Evolutionary conservation across 2,888 invertebrate species (phyloP).

Genomic region (Hirtodrosophila cameraria): DNA sequence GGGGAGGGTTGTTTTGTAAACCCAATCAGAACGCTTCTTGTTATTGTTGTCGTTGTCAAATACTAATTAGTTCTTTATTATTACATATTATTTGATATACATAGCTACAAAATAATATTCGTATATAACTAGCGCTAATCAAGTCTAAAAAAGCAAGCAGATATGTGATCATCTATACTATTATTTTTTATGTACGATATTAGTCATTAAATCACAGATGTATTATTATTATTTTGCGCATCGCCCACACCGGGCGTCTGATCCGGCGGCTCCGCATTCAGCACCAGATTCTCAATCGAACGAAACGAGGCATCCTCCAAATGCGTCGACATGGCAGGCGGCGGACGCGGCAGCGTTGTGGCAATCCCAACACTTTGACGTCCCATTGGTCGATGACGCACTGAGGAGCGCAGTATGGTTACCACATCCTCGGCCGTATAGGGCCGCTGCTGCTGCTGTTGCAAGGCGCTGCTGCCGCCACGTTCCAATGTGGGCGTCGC

Average conservation of each 20-base stretch:
- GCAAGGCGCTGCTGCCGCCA: conserved; percentile 1
- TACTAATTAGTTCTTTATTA: conserved; percentile 60
- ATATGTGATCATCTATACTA: conserved; percentile 67
- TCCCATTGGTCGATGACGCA: conserved; percentile 54
- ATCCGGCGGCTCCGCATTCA: conserved; percentile 81
- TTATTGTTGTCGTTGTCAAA: conserved; percentile 29
- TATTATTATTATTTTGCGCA: conserved; percentile 58
- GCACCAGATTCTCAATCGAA: conserved; percentile 82
- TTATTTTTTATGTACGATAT: conserved; percentile 44
- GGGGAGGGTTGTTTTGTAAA: conserved; percentile 34
- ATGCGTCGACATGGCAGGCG: conserved; percentile 65
- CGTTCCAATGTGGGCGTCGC: conserved; percentile 37
- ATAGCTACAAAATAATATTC: conserved; percentile 69
- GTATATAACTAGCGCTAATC: conserved; percentile 70
- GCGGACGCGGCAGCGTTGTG: conserved; percentile 61
- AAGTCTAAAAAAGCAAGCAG: conserved; percentile 75
- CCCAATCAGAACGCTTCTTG: conserved; percentile 12
- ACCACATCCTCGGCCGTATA: conserved; percentile 83
- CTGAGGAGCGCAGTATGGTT: conserved; percentile 80
- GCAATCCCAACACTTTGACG: conserved; percentile 32
- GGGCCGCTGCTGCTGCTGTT: conserved; percentile 43
- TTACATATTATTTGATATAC: conserved; percentile 31
- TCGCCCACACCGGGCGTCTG: conserved; percentile 76
- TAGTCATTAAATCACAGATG: conserved; percentile 83
- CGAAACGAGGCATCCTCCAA: conserved; percentile 72